Evolutionary conservation across 2,113 vertebrate genomes (phyloP), one percentile per base, ranked within the genome.

Genomic region (Mungos mungo): DNA sequence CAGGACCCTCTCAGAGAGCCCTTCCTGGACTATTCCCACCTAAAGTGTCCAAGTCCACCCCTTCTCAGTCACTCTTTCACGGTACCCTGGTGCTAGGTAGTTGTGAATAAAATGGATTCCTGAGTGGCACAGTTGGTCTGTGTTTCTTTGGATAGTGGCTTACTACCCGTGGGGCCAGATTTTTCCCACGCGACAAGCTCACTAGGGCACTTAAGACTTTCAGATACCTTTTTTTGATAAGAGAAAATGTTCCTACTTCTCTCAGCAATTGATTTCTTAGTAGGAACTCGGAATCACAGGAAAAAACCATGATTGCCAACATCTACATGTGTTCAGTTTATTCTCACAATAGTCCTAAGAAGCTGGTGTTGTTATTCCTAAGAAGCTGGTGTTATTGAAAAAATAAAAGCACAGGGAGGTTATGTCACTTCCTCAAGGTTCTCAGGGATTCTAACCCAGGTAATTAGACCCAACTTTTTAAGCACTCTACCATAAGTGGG

Each of bases 351-450:
- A 65, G 31, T 71, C 13, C 25, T 82, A 7, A 38, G 63, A 88
- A 5, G 47, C 41, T n/a, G 25, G 27, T 82, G 29, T 47, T 95
- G 31, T 72, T 85, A 47, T 81, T 95, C 65, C 38, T 69, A 11
- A n/a, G n/a, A n/a, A n/a, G n/a, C n/a, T n/a, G n/a, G n/a, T 60
- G 72, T 95, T 85, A 33, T 71, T 82, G 38, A 85, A 80, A 90
- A 81, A 77, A 93, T 88, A 65, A 71, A 93, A 94, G 54, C 29
- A 76, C 21, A 68, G n/a, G 69, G 41, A 96, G 13, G 14, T 93
- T 63, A 91, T 60, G 41, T 35, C 50, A 45, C 82, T 93, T 81
- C 18, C 18, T 84, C 15, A 52, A 29, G 45, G 38, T 90, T 87
- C 85, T 41, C 27, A 65, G n/a, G 31, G n/a, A 65, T 93, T 89